phyloP scores from a whole-genome alignment of 2,888 invertebrate genomes.

The Nemotelus pantherinus region DNA sequence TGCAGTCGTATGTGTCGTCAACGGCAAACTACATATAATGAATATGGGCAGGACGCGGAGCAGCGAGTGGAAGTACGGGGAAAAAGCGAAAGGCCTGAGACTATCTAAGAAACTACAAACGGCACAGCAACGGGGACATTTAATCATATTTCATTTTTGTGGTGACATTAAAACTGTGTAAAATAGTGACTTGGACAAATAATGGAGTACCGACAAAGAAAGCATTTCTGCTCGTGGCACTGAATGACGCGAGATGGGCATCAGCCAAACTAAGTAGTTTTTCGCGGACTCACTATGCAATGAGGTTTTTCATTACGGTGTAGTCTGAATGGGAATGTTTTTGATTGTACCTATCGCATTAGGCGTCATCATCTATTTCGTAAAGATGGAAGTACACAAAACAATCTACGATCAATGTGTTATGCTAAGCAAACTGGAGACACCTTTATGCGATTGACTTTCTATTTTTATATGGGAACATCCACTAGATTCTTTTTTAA shows the following conservation, averaged over 20 bases:
- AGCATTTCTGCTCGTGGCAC: slow-evolving; percentile 34
- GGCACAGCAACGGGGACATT: slow-evolving; percentile 39
- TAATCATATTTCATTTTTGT: slow-evolving; percentile 49
- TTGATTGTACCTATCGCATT: no score
- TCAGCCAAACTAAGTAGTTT: no score
- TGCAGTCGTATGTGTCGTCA: not conserved
- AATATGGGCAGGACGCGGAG: not conserved
- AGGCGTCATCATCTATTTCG: no score
- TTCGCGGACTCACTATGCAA: no score
- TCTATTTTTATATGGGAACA: no score
- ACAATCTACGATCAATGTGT: no score
- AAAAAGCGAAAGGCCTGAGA: not conserved
- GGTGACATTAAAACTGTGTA: slow-evolving; percentile 46
- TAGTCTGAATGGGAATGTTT: no score
- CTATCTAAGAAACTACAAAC: slow-evolving; percentile 23
- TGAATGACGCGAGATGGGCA: slow-evolving; percentile 2
- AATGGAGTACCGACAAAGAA: slow-evolving; percentile 45
- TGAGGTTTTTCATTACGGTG: no score
- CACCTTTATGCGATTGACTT: no score
- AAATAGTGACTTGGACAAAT: slow-evolving; percentile 42
- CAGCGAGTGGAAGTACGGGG: slow-evolving; percentile 19
- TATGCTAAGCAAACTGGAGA: no score
- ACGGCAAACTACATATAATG: not conserved
- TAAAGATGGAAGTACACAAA: no score
- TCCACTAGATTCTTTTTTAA: no score